Evolutionary conservation across 1,140 invertebrate species (phyloP).

Genomic region (Calosoma granatense): DNA sequence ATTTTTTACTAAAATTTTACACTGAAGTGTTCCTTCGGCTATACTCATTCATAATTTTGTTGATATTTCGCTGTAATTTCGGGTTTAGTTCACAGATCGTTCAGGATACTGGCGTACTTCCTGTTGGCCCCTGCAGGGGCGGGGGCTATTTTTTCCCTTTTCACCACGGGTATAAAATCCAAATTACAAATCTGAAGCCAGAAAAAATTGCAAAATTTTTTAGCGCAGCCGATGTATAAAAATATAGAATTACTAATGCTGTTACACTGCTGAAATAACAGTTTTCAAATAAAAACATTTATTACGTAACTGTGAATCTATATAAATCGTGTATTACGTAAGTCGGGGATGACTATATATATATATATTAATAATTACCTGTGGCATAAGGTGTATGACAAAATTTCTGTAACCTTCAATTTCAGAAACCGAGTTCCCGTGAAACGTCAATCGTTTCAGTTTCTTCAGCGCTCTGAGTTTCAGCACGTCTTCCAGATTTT

Average conservation of each 20-base stretch:
- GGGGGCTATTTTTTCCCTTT: constrained; percentile 26
- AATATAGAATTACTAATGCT: too few species aligned
- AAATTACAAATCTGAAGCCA: constrained; percentile 29
- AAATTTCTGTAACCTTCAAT: constrained; percentile 35
- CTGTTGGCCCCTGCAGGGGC: constrained; percentile 24
- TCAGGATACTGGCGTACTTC: background rate
- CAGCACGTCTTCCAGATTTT: constrained; percentile 31
- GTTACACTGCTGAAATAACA: too few species aligned
- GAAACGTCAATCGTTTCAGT: constrained; percentile 39
- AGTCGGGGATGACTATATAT: too few species aligned
- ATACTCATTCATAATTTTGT: background rate
- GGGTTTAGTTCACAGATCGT: too few species aligned
- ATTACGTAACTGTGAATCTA: too few species aligned
- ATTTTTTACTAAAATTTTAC: too few species aligned
- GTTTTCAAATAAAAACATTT: too few species aligned
- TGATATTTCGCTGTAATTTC: background rate
- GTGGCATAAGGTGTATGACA: constrained; percentile 38
- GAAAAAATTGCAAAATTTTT: too few species aligned
- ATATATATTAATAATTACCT: constrained; percentile 24
- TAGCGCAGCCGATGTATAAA: too few species aligned
- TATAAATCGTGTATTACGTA: background rate
- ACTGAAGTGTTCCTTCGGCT: too few species aligned
- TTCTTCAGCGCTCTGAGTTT: constrained; percentile 34
- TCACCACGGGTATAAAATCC: constrained; percentile 37
- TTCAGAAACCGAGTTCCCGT: constrained; percentile 42